Evolutionary conservation across 2,113 vertebrate genomes (phyloP), one percentile per base, ranked within the genome.

Genomic region (Ramphastos sulfuratus): DNA sequence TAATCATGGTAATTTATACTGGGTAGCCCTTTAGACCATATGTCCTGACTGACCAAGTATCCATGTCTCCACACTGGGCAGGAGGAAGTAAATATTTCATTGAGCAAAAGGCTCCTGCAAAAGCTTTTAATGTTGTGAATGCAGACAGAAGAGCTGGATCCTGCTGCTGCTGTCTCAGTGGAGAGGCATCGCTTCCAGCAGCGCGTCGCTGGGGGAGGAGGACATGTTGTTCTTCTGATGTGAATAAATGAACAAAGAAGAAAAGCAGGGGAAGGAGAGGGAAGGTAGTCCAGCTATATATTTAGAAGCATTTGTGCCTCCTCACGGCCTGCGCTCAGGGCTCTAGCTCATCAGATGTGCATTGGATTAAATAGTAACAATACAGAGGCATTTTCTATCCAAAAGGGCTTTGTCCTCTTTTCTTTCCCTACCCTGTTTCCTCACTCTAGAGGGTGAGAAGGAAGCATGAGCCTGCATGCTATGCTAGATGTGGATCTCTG

Each of bases 231-330:
- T 96, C 89, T 92, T 81, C 83, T 92, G 71, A 76, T 76, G 70
- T 89, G 92, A 76, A 86, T 59, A 88, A 89, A 86, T 52, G 86
- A 91, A 83, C 82, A 86, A 80, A 92, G 94, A 46, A 83, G 85
- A 86, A 58, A 52, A 70, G 84, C 58, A 63, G 66, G 76, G 54
- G 74, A 61, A 91, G 59, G 76, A 28, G 83, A 69, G 77, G 85
- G 66, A 71, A 93, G 81, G 85, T 61, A 77, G 61, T 39, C 50
- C 70, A 79, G 16, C 73, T 94, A 7, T 96, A 87, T 85, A 92
- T 95, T 96, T 94, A 91, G 95, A 87, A 94, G 81, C 79, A 10
- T 88, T 60, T 87, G 63, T 90, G 88, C 87, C 72, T 92, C 58
- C 84, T 93, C 87, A 23, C 2, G 79, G 80, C 76, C 76, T 61